phyloP scores from a whole-genome alignment of 2,888 invertebrate species.

The Papilio protenor region DNA sequence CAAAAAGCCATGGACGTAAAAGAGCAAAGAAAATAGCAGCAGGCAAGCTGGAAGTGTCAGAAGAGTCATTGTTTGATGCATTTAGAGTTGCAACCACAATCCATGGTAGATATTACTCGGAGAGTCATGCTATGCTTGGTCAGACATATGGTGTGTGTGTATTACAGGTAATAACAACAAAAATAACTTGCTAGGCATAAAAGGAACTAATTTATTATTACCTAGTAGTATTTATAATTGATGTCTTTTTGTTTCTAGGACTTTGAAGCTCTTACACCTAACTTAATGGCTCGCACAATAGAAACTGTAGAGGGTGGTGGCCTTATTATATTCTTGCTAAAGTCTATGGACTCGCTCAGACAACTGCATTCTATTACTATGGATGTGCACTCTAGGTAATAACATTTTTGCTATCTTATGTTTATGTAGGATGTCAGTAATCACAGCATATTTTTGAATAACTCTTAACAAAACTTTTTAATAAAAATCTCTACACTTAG shows the following conservation, averaged over 20 bases:
- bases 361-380: slow-evolving; percentile 98
- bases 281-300: slow-evolving; percentile 96
- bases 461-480: too few species aligned
- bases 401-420: not conserved
- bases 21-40: slow-evolving; percentile 96
- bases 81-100: slow-evolving; percentile 98
- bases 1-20: slow-evolving; percentile 93
- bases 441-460: too few species aligned
- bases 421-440: too few species aligned
- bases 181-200: too few species aligned
- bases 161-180: slow-evolving; percentile 86
- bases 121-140: slow-evolving; percentile 98
- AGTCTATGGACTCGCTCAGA: slow-evolving; percentile 93
- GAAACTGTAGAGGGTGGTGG: slow-evolving; percentile 99
- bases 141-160: slow-evolving; percentile 98
- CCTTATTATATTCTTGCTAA: slow-evolving; percentile 94
- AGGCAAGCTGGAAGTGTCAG: slow-evolving; percentile 94
- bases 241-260: slow-evolving; percentile 83
- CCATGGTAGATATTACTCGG: slow-evolving; percentile 98
- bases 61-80: slow-evolving; percentile 98
- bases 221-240: not conserved
- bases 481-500: too few species aligned
- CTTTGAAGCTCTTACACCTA: slow-evolving; percentile 99
- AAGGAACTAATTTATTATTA: too few species aligned
- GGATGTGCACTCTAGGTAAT: slow-evolving; percentile 96